Evolutionary conservation across 2,113 vertebrate species (phyloP).

Genomic region (Galemys pyrenaicus): DNA sequence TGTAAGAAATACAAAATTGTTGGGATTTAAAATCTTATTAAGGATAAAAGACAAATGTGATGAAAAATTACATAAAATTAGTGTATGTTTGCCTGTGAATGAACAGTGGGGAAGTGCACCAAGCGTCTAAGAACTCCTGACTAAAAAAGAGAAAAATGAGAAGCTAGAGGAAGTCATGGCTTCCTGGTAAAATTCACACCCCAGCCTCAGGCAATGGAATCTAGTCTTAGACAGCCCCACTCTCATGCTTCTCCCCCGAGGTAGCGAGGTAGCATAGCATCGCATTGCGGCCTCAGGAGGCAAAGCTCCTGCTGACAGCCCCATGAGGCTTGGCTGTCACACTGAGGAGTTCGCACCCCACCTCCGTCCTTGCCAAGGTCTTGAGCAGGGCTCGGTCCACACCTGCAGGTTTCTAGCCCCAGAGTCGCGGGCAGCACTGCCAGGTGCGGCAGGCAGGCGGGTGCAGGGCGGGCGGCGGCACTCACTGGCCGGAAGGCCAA

Average conservation of each 20-base stretch:
- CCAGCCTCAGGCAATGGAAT: neutral
- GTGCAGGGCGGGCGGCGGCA: no score
- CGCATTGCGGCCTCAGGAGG: no score
- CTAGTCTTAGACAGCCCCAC: neutral
- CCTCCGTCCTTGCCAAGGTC: neutral
- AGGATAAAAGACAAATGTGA: conserved; percentile 18
- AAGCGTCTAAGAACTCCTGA: neutral
- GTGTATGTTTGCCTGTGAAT: neutral
- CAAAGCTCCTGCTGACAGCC: no score
- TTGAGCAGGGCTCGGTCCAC: neutral
- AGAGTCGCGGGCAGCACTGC: neutral
- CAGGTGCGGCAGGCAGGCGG: no score
- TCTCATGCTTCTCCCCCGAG: no score
- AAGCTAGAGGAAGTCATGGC: neutral
- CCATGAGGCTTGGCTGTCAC: neutral
- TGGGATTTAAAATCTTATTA: conserved; percentile 21
- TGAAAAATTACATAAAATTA: conserved; percentile 31
- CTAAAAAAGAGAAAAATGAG: conserved; percentile 18
- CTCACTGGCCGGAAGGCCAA: no score
- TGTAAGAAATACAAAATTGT: neutral
- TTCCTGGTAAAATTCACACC: neutral
- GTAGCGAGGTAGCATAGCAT: no score
- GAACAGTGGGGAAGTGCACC: neutral
- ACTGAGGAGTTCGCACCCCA: neutral
- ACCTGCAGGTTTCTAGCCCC: neutral